Percentiles rank a stretch among this genome's conserved stretches.
These are phyloP conservation scores for Todiramphus chloris DNA, from an alignment of 2,113 vertebrate species.

Conservation along the genomic window DNA sequence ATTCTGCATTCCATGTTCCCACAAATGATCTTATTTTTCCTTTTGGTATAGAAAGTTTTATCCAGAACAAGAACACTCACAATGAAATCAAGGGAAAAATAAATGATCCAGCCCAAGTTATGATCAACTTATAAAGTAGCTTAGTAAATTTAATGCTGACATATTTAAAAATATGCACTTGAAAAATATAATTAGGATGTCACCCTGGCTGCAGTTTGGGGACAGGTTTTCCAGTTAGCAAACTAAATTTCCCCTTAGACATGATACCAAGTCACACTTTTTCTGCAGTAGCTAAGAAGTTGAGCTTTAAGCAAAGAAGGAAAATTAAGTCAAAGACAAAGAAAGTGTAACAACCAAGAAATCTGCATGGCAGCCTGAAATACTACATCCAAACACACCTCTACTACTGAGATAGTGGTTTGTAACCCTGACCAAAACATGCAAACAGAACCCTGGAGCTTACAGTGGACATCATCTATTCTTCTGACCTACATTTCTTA, in stretches of 20 bases:
- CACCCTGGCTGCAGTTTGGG: background rate
- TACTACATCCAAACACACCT: background rate
- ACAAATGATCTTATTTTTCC: background rate
- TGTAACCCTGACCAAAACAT: rapidly evolving
- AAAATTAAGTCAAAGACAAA: background rate
- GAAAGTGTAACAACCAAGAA: background rate
- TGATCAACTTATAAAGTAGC: background rate
- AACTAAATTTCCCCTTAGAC: background rate
- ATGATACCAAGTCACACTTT: background rate
- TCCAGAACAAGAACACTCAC: background rate
- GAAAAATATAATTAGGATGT: background rate
- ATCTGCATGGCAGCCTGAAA: background rate
- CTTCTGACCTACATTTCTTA: background rate
- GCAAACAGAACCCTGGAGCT: background rate
- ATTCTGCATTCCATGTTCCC: background rate
- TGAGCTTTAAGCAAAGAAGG: background rate
- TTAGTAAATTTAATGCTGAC: background rate
- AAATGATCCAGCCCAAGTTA: background rate
- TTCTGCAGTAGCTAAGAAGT: background rate
- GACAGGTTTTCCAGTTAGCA: background rate
- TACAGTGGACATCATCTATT: background rate
- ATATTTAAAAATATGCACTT: background rate
- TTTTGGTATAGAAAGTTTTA: background rate
- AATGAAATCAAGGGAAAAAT: background rate
- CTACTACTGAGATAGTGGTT: background rate